phyloP scores from a whole-genome alignment of 2,113 vertebrate species.

The Pheucticus melanocephalus region DNA sequence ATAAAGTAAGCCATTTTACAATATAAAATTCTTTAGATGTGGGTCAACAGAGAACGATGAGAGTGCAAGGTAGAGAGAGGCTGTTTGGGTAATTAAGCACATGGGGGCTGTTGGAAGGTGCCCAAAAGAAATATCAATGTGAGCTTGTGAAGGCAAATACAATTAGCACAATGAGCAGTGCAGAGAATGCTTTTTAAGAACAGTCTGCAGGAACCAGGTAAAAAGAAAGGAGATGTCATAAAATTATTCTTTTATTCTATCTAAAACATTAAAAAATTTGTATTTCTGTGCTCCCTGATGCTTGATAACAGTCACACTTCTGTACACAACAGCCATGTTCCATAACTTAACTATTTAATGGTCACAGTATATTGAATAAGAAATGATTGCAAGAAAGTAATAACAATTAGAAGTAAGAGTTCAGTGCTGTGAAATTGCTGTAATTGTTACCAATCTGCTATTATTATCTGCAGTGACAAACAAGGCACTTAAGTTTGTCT shows the following conservation, averaged over 20 bases:
- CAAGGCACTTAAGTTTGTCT: background rate
- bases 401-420: background rate
- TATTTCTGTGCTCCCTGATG: background rate
- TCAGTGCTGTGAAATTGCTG: background rate
- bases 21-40: background rate
- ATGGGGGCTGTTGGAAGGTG: background rate
- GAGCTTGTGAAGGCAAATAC: background rate
- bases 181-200: background rate
- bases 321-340: background rate
- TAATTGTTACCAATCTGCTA: background rate
- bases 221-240: background rate
- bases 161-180: background rate
- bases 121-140: background rate
- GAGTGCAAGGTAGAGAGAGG: background rate
- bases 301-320: background rate
- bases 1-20: constrained; percentile 79
- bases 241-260: background rate
- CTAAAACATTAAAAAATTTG: background rate
- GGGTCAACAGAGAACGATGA: background rate
- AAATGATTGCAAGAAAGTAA: background rate
- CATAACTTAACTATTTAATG: background rate
- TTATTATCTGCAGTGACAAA: background rate
- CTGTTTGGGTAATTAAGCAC: background rate
- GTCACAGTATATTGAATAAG: background rate
- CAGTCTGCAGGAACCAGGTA: background rate